Conservation (phyloP, 1,140 invertebrate species). For the Oncopodura yosiiana region DNA sequence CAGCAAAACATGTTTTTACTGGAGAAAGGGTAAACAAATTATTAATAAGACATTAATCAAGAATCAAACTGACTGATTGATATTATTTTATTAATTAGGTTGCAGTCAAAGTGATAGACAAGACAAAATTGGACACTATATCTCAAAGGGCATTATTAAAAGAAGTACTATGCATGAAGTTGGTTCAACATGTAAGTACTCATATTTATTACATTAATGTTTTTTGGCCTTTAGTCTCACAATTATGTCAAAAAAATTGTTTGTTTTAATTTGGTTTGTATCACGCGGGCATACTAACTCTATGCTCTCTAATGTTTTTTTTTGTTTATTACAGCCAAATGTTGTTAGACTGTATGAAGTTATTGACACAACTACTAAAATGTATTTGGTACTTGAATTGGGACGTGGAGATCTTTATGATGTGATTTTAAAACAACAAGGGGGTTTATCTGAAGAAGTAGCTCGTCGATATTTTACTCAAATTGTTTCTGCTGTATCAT, state of each 20-base stretch:
- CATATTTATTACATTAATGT: conserved; percentile 92
- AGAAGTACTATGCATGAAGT: conserved; percentile 96
- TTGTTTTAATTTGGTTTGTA: too few relatives aligned
- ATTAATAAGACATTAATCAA: conserved; percentile 36
- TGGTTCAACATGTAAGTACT: conserved; percentile 98
- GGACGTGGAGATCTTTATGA: conserved; percentile 99
- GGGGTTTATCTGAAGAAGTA: conserved; percentile 52
- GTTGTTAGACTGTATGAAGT: conserved; percentile 97
- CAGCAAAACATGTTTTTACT: conserved; percentile 96
- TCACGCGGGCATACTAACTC: too few relatives aligned
- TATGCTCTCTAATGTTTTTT: too few relatives aligned
- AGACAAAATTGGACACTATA: conserved; percentile 90
- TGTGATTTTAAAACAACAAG: conserved; percentile 94
- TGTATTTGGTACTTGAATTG: conserved; percentile 91
- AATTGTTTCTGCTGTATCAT: conserved; percentile 34
- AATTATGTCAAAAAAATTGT: too few relatives aligned
- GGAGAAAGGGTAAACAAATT: conserved; percentile 81
- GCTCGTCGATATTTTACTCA: conserved; percentile 82
- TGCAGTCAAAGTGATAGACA: conserved; percentile 74
- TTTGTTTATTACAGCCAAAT: too few relatives aligned
- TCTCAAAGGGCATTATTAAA: conserved; percentile 96
- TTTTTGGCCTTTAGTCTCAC: too few relatives aligned
- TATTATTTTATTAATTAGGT: conserved; percentile 20
- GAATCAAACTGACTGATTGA: neutral
- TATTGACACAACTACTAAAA: conserved; percentile 93